Conservation (phyloP, 37 sponge, comb jelly and placozoan genomes). For the Trichoplax adhaerens region DNA sequence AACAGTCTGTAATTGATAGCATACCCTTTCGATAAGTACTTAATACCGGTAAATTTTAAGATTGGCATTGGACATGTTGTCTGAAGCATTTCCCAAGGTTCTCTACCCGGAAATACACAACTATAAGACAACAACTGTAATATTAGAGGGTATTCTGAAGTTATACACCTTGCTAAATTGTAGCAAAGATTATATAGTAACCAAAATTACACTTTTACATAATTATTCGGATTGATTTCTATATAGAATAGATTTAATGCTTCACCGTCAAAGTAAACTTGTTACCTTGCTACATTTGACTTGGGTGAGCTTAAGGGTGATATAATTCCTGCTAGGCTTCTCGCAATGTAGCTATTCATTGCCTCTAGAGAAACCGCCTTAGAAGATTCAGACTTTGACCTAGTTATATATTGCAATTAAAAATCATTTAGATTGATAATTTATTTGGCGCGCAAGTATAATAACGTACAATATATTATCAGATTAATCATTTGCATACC, state of each 20-base stretch:
- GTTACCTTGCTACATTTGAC: too few species aligned
- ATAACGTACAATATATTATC: too few species aligned
- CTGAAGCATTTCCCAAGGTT: slow-evolving; percentile 36
- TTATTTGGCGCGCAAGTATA: too few species aligned
- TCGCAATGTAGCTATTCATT: slow-evolving; percentile 23
- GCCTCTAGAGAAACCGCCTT: slow-evolving; percentile 15
- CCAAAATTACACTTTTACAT: slow-evolving; percentile 3
- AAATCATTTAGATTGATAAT: too few species aligned
- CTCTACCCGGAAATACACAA: not conserved
- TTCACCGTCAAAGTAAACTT: too few species aligned
- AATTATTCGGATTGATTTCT: too few species aligned
- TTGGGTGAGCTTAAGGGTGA: slow-evolving; percentile 18
- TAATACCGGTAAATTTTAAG: slow-evolving; percentile 10
- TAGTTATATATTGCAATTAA: not conserved
- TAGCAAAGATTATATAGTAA: not conserved
- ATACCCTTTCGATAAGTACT: too few species aligned
- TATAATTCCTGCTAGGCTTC: slow-evolving; percentile 16
- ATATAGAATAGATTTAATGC: too few species aligned
- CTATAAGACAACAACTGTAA: not conserved
- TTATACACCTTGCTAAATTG: not conserved
- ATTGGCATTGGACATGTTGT: slow-evolving; percentile 31
- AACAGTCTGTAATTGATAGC: too few species aligned
- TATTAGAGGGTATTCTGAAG: not conserved
- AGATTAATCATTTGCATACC: too few species aligned
- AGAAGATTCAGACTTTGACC: not conserved